A percentile compares a stretch with the other conserved stretches of the same genome.
Evolutionary conservation across 2,113 vertebrate species (phyloP).

Genomic region (Sisor rabdophorus): DNA sequence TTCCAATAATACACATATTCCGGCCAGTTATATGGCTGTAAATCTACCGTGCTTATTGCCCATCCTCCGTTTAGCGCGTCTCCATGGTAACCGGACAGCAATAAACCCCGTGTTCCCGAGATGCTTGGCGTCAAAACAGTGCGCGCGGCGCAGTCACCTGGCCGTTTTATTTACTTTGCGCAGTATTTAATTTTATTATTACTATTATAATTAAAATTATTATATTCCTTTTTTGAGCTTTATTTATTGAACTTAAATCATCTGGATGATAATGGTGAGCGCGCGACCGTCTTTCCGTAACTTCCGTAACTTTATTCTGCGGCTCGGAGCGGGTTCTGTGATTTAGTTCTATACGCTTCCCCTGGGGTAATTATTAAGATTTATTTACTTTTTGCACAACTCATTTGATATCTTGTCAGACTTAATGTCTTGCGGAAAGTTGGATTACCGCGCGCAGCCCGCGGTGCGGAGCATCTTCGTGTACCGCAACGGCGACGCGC

Average conservation of each 20-base stretch:
- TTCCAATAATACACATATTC: too few relatives aligned
- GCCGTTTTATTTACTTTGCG: not conserved
- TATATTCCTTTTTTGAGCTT: not conserved
- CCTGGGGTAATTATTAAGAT: not conserved
- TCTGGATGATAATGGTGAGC: not conserved
- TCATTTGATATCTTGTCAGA: not conserved
- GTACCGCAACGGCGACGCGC: slow-evolving; percentile 90
- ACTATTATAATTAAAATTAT: not conserved
- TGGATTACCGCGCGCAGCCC: slow-evolving; percentile 81
- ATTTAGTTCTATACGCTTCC: too few relatives aligned
- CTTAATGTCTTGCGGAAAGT: slow-evolving; percentile 57
- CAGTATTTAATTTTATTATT: not conserved
- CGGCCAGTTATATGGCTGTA: too few relatives aligned
- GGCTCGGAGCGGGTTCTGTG: not conserved
- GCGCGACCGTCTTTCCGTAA: not conserved
- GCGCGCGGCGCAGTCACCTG: not conserved
- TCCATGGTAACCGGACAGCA: slow-evolving; percentile 67
- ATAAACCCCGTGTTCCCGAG: slow-evolving; percentile 59
- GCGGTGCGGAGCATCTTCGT: slow-evolving; percentile 87
- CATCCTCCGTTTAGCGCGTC: slow-evolving; percentile 47
- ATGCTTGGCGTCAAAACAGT: not conserved
- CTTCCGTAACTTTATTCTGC: too few relatives aligned
- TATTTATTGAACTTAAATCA: too few relatives aligned
- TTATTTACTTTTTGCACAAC: not conserved
- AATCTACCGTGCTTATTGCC: too few relatives aligned